Percentiles rank a stretch among this genome's conserved stretches.
phyloP scores from a whole-genome alignment of 2,888 invertebrate species.

The Macrosiphum euphorbiae region DNA sequence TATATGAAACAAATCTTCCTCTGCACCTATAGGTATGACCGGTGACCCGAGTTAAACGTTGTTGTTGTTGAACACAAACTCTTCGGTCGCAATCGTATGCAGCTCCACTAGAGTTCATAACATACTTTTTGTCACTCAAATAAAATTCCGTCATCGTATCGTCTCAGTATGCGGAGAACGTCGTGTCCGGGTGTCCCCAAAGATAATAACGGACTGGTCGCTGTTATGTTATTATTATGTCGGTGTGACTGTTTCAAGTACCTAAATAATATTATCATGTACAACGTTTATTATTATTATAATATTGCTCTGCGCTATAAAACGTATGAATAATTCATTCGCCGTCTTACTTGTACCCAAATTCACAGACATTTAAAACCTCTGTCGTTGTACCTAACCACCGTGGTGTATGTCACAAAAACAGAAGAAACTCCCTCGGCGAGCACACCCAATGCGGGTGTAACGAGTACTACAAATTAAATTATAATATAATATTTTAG shows the following conservation, averaged over 20 bases:
- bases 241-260: not conserved
- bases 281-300: not conserved
- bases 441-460: not conserved
- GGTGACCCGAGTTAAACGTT: not conserved
- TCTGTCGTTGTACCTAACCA: not conserved
- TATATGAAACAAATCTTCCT: not conserved
- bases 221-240: slow-evolving; percentile 11
- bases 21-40: not conserved
- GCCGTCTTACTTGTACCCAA: not conserved
- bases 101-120: not conserved
- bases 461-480: not conserved
- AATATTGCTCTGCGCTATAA: slow-evolving; percentile 13
- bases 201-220: not conserved
- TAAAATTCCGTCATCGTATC: not conserved
- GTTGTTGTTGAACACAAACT: not conserved
- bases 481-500: not conserved
- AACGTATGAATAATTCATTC: slow-evolving; percentile 53
- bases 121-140: not conserved
- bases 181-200: not conserved
- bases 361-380: slow-evolving; percentile 19
- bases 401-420: not conserved
- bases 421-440: not conserved
- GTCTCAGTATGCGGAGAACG: slow-evolving; percentile 16
- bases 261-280: not conserved
- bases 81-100: not conserved